phyloP scores from a whole-genome alignment of 2,113 vertebrate species.

The Antechinus stuartii region DNA sequence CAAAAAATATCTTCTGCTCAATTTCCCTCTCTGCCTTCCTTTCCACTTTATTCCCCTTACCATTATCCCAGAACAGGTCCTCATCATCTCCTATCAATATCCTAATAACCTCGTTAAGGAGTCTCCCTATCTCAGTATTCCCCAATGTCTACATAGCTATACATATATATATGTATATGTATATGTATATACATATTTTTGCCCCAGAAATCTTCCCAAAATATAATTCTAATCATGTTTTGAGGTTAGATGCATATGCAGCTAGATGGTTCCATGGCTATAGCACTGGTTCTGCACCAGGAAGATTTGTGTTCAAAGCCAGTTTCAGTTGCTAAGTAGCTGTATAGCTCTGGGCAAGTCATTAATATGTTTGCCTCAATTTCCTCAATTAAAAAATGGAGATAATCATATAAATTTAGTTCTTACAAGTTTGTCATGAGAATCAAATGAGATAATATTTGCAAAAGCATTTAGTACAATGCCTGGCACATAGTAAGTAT shows the following conservation, averaged over 20 bases:
- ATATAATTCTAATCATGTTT: background rate
- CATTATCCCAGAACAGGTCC: background rate
- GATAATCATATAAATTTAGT: background rate
- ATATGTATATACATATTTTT: background rate
- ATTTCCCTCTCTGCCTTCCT: background rate
- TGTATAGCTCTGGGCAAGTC: background rate
- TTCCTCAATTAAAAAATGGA: background rate
- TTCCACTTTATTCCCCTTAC: background rate
- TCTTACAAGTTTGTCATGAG: background rate
- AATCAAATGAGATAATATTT: background rate
- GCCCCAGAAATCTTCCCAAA: background rate
- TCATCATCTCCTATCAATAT: background rate
- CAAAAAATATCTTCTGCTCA: background rate
- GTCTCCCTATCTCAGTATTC: background rate
- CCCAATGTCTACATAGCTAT: background rate
- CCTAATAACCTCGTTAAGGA: background rate
- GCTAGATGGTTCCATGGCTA: background rate
- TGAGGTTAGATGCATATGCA: background rate
- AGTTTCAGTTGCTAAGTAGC: background rate
- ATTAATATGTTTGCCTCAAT: background rate
- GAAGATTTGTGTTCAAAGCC: background rate
- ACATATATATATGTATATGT: too few species aligned
- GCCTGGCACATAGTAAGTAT: background rate
- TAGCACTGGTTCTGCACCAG: background rate
- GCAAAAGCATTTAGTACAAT: background rate